phyloP scores from a whole-genome alignment of 2,113 vertebrate genomes.

The Catharus minimus region DNA sequence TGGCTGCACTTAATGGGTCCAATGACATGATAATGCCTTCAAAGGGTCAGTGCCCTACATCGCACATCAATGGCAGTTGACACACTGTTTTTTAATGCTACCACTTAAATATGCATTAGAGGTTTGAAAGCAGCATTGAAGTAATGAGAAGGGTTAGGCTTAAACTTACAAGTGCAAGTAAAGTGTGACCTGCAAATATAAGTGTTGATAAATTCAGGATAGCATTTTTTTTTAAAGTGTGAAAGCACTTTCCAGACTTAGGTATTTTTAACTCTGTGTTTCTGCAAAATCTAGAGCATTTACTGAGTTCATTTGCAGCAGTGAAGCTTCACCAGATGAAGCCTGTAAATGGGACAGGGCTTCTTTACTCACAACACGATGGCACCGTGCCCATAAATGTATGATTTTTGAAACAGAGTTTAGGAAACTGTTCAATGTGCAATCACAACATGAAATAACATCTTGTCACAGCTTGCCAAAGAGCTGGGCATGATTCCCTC shows the following conservation, averaged over 20 bases:
- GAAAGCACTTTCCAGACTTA: background rate
- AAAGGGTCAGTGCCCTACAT: slow-evolving; percentile 67
- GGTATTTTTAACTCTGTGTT: background rate
- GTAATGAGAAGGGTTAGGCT: slow-evolving; percentile 68
- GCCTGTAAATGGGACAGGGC: background rate
- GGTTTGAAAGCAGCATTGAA: slow-evolving; percentile 62
- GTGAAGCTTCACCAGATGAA: background rate
- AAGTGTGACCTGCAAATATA: slow-evolving; percentile 67
- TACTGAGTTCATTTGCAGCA: background rate
- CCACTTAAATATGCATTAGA: slow-evolving; percentile 72
- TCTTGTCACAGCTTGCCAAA: background rate
- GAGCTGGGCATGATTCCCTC: background rate
- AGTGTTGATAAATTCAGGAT: slow-evolving; percentile 41
- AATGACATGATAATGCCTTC: slow-evolving; percentile 64
- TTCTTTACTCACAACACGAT: background rate
- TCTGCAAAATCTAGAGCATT: background rate
- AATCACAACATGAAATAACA: slow-evolving; percentile 13
- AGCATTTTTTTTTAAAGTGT: background rate
- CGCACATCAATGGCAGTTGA: slow-evolving; percentile 65
- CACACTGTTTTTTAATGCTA: slow-evolving; percentile 67
- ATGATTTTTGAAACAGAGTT: background rate
- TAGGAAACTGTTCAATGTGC: background rate
- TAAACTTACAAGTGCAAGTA: slow-evolving; percentile 62
- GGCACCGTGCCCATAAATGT: background rate
- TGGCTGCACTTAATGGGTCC: slow-evolving; percentile 62